phyloP scores from a whole-genome alignment of 2,888 invertebrate species.

The Apodemia mormo region DNA sequence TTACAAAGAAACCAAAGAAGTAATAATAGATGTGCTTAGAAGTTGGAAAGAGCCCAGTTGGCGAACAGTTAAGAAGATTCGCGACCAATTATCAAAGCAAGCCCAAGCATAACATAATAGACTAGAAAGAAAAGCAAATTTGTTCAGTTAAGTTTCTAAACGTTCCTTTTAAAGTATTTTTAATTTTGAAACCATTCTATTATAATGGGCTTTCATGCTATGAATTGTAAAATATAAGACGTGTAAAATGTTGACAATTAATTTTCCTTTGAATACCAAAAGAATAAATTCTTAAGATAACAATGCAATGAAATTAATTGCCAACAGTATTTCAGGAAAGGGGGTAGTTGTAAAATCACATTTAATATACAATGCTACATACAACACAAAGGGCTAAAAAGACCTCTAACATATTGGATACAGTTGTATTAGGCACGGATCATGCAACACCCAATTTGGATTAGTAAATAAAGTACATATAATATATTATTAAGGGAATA shows the following conservation, averaged over 20 bases:
- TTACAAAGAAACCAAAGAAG: constrained; percentile 54
- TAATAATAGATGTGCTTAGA: constrained; percentile 57
- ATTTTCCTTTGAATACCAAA: constrained; percentile 31
- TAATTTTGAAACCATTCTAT: constrained; percentile 55
- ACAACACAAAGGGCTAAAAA: constrained; percentile 79
- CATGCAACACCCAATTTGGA: constrained; percentile 80
- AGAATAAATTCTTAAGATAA: constrained; percentile 11
- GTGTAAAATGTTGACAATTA: constrained; percentile 71
- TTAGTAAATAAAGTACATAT: constrained; percentile 43
- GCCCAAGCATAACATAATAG: constrained; percentile 74
- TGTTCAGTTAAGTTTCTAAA: constrained; percentile 60
- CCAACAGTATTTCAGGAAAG: constrained; percentile 66
- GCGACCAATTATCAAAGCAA: constrained; percentile 68
- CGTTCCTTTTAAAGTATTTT: constrained; percentile 57
- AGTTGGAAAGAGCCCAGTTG: constrained; percentile 55
- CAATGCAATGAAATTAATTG: constrained; percentile 57
- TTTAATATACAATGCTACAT: constrained; percentile 72
- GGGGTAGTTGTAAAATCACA: constrained; percentile 57
- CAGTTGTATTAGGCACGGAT: constrained; percentile 74
- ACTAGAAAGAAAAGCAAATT: constrained; percentile 67
- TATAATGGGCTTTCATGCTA: constrained; percentile 73
- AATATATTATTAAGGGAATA: constrained; percentile 45
- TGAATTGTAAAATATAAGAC: constrained; percentile 58
- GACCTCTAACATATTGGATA: constrained; percentile 74
- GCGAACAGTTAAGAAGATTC: constrained; percentile 51